Conservation (phyloP, 2,113 vertebrate genomes). For the Gasterosteus aculeatus region DNA sequence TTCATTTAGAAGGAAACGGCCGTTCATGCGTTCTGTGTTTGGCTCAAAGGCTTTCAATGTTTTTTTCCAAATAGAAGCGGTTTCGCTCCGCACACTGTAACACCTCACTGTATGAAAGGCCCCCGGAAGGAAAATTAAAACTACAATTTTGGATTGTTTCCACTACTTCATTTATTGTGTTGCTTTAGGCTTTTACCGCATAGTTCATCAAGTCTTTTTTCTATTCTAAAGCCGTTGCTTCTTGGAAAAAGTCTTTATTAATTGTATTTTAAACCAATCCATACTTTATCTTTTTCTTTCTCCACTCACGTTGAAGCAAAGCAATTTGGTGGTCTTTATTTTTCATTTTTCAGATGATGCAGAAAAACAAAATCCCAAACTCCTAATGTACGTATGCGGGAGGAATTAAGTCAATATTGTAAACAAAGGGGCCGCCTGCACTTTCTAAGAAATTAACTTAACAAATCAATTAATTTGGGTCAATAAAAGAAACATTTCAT, state of each 20-base stretch:
- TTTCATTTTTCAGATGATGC: not conserved
- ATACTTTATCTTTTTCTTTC: not conserved
- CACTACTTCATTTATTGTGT: constrained; percentile 28
- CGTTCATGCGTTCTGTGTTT: constrained; percentile 4
- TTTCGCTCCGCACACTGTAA: constrained; percentile 11
- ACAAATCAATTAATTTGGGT: constrained; percentile 54
- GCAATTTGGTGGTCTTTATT: not conserved
- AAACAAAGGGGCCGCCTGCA: constrained; percentile 30
- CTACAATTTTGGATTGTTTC: constrained; percentile 20
- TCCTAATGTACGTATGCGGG: not conserved
- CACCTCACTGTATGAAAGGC: constrained; percentile 25
- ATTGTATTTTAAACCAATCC: not conserved
- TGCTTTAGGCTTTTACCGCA: not conserved
- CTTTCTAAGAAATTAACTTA: constrained; percentile 42
- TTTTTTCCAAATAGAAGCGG: constrained; percentile 36
- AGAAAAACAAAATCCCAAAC: not conserved
- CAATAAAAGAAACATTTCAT: constrained; percentile 56
- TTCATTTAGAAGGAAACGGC: not conserved
- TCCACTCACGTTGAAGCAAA: not conserved
- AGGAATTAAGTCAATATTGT: not conserved
- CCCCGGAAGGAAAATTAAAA: constrained; percentile 24
- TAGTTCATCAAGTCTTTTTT: constrained; percentile 18
- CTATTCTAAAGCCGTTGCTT: not conserved
- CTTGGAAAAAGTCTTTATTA: constrained; percentile 4
- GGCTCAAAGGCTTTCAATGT: constrained; percentile 11